phyloP scores from a whole-genome alignment of 2,113 vertebrate species.

The Numida meleagris region DNA sequence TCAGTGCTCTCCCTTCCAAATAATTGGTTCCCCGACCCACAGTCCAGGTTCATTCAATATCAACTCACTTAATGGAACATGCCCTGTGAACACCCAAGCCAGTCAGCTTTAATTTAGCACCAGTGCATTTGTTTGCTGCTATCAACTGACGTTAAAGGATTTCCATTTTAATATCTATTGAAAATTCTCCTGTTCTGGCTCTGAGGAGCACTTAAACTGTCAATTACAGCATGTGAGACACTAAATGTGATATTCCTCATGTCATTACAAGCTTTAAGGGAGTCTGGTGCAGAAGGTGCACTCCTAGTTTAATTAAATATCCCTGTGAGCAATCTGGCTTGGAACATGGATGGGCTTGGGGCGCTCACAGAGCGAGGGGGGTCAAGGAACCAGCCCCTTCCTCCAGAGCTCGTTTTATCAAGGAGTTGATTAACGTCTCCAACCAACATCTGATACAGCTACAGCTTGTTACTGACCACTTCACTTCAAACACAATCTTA shows the following conservation, averaged over 20 bases:
- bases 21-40: background rate
- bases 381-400: background rate
- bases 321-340: background rate
- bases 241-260: background rate
- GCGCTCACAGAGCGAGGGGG: background rate
- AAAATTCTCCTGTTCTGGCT: slow-evolving; percentile 26
- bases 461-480: background rate
- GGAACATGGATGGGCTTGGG: background rate
- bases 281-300: background rate
- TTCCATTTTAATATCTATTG: slow-evolving; percentile 12
- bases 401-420: background rate
- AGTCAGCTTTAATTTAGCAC: slow-evolving; percentile 3
- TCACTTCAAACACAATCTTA: background rate
- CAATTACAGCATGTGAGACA: slow-evolving; percentile 1
- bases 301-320: background rate
- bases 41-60: background rate
- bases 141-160: slow-evolving; percentile 9
- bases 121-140: slow-evolving; percentile 8
- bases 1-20: background rate
- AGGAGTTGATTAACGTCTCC: background rate
- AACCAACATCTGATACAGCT: background rate
- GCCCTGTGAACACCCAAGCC: background rate
- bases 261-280: background rate
- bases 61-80: background rate
- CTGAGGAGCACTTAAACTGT: slow-evolving; percentile 29